These are phyloP conservation scores for Nomada fucata DNA, from an alignment of 2,888 invertebrate species.

Conservation along the genomic window DNA sequence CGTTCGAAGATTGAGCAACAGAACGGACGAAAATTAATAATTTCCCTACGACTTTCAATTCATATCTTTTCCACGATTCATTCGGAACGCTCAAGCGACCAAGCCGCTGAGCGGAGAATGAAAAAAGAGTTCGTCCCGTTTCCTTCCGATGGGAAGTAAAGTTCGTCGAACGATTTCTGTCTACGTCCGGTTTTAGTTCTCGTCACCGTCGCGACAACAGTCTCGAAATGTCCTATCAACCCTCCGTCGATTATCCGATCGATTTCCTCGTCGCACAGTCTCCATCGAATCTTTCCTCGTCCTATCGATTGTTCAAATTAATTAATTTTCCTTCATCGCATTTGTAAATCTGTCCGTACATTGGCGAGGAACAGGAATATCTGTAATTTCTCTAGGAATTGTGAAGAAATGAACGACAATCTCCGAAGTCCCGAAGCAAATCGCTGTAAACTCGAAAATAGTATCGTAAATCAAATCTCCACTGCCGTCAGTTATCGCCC, in stretches of 20 bases:
- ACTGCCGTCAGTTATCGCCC: too few species aligned
- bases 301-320: not conserved
- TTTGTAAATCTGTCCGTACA: not conserved
- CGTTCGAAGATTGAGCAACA: too few species aligned
- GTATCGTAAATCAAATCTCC: not conserved
- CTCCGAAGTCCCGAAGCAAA: not conserved
- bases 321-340: not conserved
- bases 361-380: not conserved
- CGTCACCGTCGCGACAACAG: not conserved
- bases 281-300: not conserved
- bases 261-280: not conserved
- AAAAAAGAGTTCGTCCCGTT: constrained; percentile 47
- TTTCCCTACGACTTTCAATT: too few species aligned
- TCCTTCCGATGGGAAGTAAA: constrained; percentile 49
- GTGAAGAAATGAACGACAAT: too few species aligned
- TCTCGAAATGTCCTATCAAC: constrained; percentile 46
- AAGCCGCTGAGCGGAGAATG: not conserved
- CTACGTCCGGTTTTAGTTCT: constrained; percentile 11
- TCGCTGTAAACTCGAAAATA: not conserved
- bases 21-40: too few species aligned
- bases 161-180: constrained; percentile 57
- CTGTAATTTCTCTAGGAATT: too few species aligned
- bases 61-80: too few species aligned
- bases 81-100: too few species aligned
- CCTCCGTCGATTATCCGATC: constrained; percentile 13